Conservation (phyloP, 1,140 invertebrate genomes). For the Agrypnia vestita region DNA sequence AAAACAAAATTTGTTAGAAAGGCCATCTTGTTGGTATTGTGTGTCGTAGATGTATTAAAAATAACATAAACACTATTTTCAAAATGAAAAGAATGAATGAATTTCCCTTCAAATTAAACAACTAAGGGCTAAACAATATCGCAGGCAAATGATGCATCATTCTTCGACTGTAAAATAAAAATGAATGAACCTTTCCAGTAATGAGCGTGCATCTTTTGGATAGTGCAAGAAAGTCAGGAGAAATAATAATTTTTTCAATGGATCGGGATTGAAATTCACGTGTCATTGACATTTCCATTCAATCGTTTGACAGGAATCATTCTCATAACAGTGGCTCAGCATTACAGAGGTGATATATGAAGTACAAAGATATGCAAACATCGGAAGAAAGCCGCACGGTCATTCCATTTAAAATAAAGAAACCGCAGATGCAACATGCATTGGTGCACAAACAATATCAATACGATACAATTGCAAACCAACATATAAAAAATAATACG, state of each 20-base stretch:
- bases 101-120: slow-evolving; percentile 6
- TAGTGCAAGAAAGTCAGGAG: not conserved
- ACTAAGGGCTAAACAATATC: slow-evolving; percentile 28
- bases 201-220: slow-evolving; percentile 7
- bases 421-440: slow-evolving; percentile 1
- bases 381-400: not conserved
- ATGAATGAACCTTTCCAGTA: not conserved
- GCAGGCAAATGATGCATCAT: slow-evolving; percentile 35
- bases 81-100: slow-evolving; percentile 14
- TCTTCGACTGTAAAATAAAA: slow-evolving; percentile 8
- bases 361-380: not conserved
- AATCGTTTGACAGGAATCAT: not conserved
- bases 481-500: not conserved
- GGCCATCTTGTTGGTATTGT: slow-evolving; percentile 16
- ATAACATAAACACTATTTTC: not conserved
- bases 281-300: not conserved
- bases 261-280: not conserved
- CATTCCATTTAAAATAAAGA: not conserved
- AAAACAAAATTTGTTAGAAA: slow-evolving; percentile 55
- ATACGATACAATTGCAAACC: no score
- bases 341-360: not conserved
- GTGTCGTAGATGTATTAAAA: slow-evolving; percentile 32
- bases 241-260: no score
- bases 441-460: not conserved
- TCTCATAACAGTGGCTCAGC: slow-evolving; percentile 25